phyloP scores from a whole-genome alignment of 2,797 vertebrate species.

The Rhynchotus rufescens region DNA sequence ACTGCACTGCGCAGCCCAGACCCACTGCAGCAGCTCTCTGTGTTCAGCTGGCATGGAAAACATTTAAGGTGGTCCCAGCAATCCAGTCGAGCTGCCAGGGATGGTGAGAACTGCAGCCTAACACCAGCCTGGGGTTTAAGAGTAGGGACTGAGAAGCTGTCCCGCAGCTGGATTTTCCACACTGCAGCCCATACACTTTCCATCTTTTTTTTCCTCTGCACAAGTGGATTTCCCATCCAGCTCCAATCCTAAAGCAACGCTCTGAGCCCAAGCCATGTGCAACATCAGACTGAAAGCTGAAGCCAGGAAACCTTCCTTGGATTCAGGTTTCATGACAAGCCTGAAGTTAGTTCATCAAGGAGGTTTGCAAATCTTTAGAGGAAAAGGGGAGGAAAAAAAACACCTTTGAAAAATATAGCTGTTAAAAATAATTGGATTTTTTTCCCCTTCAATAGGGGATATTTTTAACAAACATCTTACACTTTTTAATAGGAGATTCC shows the following conservation, averaged over 20 bases:
- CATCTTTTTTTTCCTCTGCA: slow-evolving; percentile 23
- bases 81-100: slow-evolving; percentile 39
- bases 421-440: not conserved
- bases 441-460: not conserved
- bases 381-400: not conserved
- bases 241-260: slow-evolving; percentile 7
- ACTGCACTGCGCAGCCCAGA: slow-evolving; percentile 36
- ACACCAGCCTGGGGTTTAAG: not conserved
- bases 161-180: slow-evolving; percentile 45
- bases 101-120: slow-evolving; percentile 1
- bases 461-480: not conserved
- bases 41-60: slow-evolving; percentile 60
- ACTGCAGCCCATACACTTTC: not conserved
- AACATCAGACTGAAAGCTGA: slow-evolving; percentile 48
- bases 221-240: slow-evolving; percentile 52
- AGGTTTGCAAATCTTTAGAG: not conserved
- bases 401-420: not conserved
- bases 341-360: slow-evolving; percentile 27
- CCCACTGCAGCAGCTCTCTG: slow-evolving; percentile 56
- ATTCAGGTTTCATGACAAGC: slow-evolving; percentile 50
- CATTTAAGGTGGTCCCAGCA: slow-evolving; percentile 68
- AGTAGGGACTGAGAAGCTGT: not conserved
- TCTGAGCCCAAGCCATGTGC: slow-evolving; percentile 43
- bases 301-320: slow-evolving; percentile 63
- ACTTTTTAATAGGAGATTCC: not conserved